These are phyloP conservation scores for Platycnemis pennipes DNA, from an alignment of 2,888 invertebrate genomes.

Conservation along the genomic window DNA sequence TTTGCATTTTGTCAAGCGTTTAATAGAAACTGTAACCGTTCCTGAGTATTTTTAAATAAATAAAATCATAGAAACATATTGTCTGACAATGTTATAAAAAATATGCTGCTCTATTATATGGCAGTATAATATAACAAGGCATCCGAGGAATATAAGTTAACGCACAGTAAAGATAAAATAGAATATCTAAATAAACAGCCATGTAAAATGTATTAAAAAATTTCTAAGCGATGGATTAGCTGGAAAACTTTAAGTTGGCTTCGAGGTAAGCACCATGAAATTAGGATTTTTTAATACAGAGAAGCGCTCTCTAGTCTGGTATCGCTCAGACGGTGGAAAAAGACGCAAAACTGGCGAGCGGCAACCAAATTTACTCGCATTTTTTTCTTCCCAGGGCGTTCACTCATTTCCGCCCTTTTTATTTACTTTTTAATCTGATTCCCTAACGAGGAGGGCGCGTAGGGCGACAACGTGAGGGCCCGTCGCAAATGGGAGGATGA, in stretches of 20 bases:
- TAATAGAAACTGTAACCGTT: too few relatives aligned
- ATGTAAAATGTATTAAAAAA: too few relatives aligned
- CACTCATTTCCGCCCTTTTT: neutral
- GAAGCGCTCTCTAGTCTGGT: neutral
- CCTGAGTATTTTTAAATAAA: too few relatives aligned
- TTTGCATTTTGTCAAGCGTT: too few relatives aligned
- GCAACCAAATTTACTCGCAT: neutral
- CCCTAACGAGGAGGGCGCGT: constrained; percentile 18
- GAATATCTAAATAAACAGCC: too few relatives aligned
- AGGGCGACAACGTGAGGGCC: neutral
- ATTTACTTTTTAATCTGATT: constrained; percentile 15
- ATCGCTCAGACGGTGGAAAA: neutral
- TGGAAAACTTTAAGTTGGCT: neutral
- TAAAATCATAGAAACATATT: too few relatives aligned
- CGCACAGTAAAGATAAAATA: too few relatives aligned
- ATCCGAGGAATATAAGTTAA: too few relatives aligned
- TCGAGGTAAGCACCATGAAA: neutral
- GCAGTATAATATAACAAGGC: too few relatives aligned
- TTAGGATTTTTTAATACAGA: neutral
- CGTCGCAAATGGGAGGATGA: neutral
- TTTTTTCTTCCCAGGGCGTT: neutral
- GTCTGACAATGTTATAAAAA: too few relatives aligned
- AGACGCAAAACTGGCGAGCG: neutral
- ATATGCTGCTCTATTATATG: too few relatives aligned
- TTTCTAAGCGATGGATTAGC: too few relatives aligned